phyloP scores from a whole-genome alignment of 2,888 invertebrate genomes.

The Matsumyia berberina region DNA sequence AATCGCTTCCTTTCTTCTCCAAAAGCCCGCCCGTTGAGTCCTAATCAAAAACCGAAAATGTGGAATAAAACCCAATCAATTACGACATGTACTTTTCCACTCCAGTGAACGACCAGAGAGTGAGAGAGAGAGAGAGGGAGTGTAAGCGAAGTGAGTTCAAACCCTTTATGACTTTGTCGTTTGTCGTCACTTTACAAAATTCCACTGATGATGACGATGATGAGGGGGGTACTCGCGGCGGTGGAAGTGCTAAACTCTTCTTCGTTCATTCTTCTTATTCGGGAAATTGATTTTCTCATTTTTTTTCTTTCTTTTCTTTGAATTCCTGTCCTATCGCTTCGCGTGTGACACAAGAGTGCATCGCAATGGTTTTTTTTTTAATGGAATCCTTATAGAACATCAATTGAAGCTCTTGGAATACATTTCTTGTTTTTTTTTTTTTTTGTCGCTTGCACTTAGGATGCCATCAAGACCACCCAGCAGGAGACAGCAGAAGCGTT shows the following conservation, averaged over 20 bases:
- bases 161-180: conserved; percentile 12
- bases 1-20: not conserved
- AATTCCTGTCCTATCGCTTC: conserved; percentile 32
- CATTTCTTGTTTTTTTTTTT: too few relatives aligned
- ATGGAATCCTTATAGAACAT: conserved; percentile 34
- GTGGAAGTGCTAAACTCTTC: not conserved
- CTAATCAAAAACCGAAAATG: conserved; percentile 11
- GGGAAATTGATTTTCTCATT: conserved; percentile 3
- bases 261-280: conserved; percentile 3
- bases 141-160: too few relatives aligned
- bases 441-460: not conserved
- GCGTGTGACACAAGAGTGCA: conserved; percentile 39
- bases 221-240: not conserved
- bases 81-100: conserved; percentile 1
- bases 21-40: not conserved
- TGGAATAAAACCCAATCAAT: conserved; percentile 33
- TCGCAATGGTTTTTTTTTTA: conserved; percentile 10
- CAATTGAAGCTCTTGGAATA: conserved; percentile 43
- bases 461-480: not conserved
- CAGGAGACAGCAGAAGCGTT: not conserved
- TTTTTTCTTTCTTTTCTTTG: not conserved
- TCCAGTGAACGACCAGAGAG: not conserved
- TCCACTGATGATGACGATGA: not conserved
- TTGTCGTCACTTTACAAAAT: not conserved
- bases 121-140: not conserved